Base-by-base conservation (phyloP, 2,797 vertebrate species). In the Miichthys miiuy region DNA sequence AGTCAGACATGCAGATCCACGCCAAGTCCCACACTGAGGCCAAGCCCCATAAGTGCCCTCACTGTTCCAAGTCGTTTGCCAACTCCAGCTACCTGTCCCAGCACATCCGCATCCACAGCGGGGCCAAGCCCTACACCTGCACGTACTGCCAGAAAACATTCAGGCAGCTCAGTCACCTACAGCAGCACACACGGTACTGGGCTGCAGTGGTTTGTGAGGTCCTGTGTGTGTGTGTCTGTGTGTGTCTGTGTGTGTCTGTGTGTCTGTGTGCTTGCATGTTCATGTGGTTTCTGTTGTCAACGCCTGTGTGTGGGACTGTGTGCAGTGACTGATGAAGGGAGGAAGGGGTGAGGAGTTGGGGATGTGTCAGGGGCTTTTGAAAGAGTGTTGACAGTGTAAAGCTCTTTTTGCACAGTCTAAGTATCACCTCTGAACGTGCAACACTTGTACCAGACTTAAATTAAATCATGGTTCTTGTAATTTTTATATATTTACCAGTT, bases 1-100 rank as follows among this genome's bases (percentile, higher is more conserved):
- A 99, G 96, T 99, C 98, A 20, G 97, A 99, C 96, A 99, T 99
- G 98, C 98, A 99, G 96, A 98, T 99, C 94, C 98, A 99, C 91
- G 96, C 97, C 92, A 99, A 99, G 94, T 98, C 98, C 46, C 93
- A 94, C 67, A 94, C 92, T 0, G 91, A 99, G 96, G 96, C 96
- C 94, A 99, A 99, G 95, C 98, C 98, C 81, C 98, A 99, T 94
- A 99, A 99, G 96, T 99, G 98, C 90, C 97, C 97, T 73, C 98
- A 99, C 93, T 99, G 98, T 88, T 98, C 98, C 91, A 99, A 99
- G 95, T 98, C 97, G 57, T 99, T 99, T 88, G 97, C 97, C 96
- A 99, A 99, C 96, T 97, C 96, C 94, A 98, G 97, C 95, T 99
- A 99, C 94, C 95, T 99, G 96, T 96, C 98, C 84, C 98, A 99